phyloP scores from a whole-genome alignment of 2,797 vertebrate genomes.

The Xiphorhynchus erythropygius region DNA sequence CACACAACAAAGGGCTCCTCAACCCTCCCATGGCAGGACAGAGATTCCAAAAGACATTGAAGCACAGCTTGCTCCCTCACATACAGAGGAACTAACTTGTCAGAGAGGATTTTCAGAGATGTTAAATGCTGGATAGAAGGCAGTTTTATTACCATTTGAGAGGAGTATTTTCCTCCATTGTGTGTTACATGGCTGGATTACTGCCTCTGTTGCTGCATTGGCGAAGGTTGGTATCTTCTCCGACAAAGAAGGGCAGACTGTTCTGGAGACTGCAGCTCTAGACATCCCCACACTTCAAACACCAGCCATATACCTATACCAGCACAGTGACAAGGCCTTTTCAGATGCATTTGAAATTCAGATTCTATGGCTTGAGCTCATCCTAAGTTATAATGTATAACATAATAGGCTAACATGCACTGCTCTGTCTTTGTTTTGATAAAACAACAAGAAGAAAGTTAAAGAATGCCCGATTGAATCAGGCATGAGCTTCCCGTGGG shows the following conservation, averaged over 20 bases:
- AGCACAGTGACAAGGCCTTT: neutral
- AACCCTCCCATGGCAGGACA: neutral
- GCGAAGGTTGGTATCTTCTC: neutral
- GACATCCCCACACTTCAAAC: neutral
- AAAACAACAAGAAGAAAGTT: constrained; percentile 9
- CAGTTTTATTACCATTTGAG: neutral
- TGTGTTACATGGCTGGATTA: neutral
- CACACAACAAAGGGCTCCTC: neutral
- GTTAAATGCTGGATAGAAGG: neutral
- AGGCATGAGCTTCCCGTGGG: constrained; percentile 48
- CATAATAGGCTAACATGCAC: constrained; percentile 21
- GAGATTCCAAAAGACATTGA: neutral
- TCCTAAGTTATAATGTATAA: neutral
- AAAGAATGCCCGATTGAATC: constrained; percentile 58
- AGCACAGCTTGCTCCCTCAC: neutral
- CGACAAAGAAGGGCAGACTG: neutral
- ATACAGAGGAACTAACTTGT: neutral
- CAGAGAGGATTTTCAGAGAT: neutral
- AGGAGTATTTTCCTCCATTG: neutral
- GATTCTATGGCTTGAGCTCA: neutral
- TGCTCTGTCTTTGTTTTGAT: constrained; percentile 37
- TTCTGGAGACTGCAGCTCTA: neutral
- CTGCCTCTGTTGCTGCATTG: neutral
- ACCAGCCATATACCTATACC: neutral
- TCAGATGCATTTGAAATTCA: constrained; percentile 16